Evolutionary conservation across 2,888 invertebrate genomes (phyloP).

Genomic region (Penaeus monodon): DNA sequence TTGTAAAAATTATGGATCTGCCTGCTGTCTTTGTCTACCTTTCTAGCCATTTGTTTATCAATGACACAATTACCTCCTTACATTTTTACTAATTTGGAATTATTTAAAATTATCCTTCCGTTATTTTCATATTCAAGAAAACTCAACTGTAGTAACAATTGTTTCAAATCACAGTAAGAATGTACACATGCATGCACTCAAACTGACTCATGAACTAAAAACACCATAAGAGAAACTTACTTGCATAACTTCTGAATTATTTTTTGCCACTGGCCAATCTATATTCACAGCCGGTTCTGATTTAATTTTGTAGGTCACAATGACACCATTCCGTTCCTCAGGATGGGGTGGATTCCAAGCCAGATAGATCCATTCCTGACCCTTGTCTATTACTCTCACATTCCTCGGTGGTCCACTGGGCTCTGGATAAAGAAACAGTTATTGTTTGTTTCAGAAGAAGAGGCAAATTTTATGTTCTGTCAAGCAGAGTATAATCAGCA

Average conservation of each 20-base stretch:
- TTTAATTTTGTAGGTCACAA: not conserved
- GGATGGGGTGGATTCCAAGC: conserved; percentile 35
- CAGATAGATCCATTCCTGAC: conserved; percentile 25
- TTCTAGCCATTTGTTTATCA: no score
- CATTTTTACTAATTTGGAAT: no score
- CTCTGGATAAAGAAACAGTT: not conserved
- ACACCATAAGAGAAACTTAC: not conserved
- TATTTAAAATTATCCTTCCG: no score
- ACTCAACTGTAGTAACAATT: no score
- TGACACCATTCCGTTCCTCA: conserved; percentile 39
- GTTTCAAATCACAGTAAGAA: no score
- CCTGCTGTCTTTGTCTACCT: no score
- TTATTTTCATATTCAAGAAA: no score
- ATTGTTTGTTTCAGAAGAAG: not conserved
- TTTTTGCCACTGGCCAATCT: not conserved
- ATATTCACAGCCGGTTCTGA: not conserved
- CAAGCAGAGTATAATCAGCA: not conserved
- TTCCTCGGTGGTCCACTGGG: conserved; percentile 40
- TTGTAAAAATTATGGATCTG: no score
- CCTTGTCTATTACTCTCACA: conserved; percentile 1
- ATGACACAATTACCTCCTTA: no score
- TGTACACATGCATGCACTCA: no score
- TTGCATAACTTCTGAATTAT: not conserved
- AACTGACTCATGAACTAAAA: no score
- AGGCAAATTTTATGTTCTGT: not conserved